Base-by-base conservation (phyloP, 2,888 invertebrate genomes). In the Dermolepida albohirtum region DNA sequence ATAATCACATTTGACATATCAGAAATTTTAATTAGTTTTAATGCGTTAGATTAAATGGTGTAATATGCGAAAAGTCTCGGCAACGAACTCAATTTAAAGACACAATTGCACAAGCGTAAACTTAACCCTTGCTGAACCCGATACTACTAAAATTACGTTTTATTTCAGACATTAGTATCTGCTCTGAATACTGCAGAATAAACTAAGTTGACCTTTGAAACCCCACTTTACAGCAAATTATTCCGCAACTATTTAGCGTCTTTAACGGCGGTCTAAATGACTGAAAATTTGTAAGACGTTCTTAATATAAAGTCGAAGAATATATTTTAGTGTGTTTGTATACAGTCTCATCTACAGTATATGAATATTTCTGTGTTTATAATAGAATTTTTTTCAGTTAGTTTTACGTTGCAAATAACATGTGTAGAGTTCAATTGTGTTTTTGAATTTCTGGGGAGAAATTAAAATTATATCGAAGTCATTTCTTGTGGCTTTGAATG, bases 181-280 rank as follows among this genome's bases (percentile, higher is more conserved):
- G 49, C 17, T 5, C 49, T 14, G 49, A 17, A 49, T 49, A 17
- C 22, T 17, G 17, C 6, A 49, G 49, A 22, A 17, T 49, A 49
- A 49, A 49, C 49, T 49, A 49, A 49, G 22, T 17, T 49, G 49
- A 49, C 49, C 49, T 49, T 49, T 49, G 49, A 17, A 49, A 49
- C 49, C 49, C 49, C 49, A 49, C 22, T 22, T 49, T 49, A 2
- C n/a, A 11, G 22, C 22, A 17, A 17, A 49, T 49, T 49, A 17
- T 17, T 49, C 49, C 17, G 11, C 49, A 49, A 49, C 22, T 49
- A 22, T 49, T 11, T 22, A 22, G 22, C 5, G 10, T 11, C 22
- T 10, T 49, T 17, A 49, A 49, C 17, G 17, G 17, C 70, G 68
- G 65, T 69, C 64, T 65, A 70, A 72, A 71, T 71, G 67, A 66